Percentiles rank a stretch among this genome's conserved stretches.
These are phyloP conservation scores for Pluvialis apricaria DNA, from an alignment of 2,113 vertebrate genomes.

Conservation along the genomic window DNA sequence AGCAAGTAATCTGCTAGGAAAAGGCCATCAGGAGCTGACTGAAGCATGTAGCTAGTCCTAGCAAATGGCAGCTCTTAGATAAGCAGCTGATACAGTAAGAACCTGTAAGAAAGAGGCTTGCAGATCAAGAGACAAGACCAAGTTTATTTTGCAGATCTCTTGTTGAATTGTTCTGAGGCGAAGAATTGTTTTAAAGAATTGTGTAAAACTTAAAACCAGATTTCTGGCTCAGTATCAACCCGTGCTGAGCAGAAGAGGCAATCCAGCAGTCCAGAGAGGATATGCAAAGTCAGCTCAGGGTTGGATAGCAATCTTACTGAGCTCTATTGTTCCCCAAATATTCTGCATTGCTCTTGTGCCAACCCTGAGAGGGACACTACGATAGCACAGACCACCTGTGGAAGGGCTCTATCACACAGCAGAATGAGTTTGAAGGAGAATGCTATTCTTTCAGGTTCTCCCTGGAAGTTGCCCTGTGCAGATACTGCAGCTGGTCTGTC, in stretches of 20 bases:
- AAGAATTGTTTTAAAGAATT: conserved; percentile 7
- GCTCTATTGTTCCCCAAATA: neutral
- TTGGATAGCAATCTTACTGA: neutral
- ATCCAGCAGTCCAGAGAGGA: neutral
- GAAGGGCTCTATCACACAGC: neutral
- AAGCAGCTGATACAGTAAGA: neutral
- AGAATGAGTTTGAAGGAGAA: neutral
- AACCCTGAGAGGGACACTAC: neutral
- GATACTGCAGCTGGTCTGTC: too few species aligned
- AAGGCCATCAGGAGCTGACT: neutral
- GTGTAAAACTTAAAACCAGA: conserved; percentile 21
- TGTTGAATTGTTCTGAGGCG: neutral
- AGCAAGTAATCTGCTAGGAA: neutral
- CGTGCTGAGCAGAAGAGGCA: conserved; percentile 24
- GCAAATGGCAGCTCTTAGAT: neutral
- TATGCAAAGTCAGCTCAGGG: neutral
- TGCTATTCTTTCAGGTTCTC: neutral
- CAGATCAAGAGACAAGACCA: neutral
- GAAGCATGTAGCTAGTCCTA: neutral
- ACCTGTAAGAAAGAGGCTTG: neutral
- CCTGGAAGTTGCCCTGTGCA: neutral
- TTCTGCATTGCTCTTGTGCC: neutral
- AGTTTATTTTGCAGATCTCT: neutral
- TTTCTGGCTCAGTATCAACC: conserved; percentile 21
- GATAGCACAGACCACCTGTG: neutral